Evolutionary conservation across 1,140 invertebrate species (phyloP).

Genomic region (Steinernema khuongi): DNA sequence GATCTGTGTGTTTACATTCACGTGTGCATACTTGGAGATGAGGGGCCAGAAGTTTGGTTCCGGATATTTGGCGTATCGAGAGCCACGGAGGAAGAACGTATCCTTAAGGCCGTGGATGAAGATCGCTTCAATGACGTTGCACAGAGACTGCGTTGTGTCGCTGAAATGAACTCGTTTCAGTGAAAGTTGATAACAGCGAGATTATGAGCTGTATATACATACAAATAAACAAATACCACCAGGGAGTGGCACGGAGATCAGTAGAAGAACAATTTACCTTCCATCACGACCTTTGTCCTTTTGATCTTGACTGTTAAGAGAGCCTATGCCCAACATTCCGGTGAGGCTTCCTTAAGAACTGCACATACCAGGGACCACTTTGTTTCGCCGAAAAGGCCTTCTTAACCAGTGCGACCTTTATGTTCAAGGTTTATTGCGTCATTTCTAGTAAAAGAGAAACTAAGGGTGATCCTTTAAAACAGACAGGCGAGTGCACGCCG

Average conservation of each 20-base stretch:
- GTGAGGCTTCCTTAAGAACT: background rate
- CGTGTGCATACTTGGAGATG: conserved; percentile 56
- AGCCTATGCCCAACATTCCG: background rate
- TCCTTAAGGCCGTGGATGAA: conserved; percentile 57
- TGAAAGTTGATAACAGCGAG: too few relatives aligned
- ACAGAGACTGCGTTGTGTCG: conserved; percentile 41
- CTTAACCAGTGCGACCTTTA: too few relatives aligned
- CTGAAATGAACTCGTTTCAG: too few relatives aligned
- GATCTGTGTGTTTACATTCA: conserved; percentile 50
- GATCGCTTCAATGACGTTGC: conserved; percentile 49
- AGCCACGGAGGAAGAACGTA: conserved; percentile 55
- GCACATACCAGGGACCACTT: too few relatives aligned
- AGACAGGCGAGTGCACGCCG: background rate
- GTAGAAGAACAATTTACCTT: background rate
- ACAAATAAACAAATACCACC: too few relatives aligned
- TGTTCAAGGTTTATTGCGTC: too few relatives aligned
- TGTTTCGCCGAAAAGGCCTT: too few relatives aligned
- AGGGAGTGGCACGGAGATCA: background rate
- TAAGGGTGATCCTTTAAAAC: background rate
- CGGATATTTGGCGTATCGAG: conserved; percentile 53
- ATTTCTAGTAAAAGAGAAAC: too few relatives aligned
- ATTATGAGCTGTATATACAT: too few relatives aligned
- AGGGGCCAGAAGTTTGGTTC: conserved; percentile 59
- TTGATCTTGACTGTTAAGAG: background rate
- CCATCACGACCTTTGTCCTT: background rate